Base-by-base conservation (phyloP, 2,888 invertebrate species). In the Xylophagus ater region DNA sequence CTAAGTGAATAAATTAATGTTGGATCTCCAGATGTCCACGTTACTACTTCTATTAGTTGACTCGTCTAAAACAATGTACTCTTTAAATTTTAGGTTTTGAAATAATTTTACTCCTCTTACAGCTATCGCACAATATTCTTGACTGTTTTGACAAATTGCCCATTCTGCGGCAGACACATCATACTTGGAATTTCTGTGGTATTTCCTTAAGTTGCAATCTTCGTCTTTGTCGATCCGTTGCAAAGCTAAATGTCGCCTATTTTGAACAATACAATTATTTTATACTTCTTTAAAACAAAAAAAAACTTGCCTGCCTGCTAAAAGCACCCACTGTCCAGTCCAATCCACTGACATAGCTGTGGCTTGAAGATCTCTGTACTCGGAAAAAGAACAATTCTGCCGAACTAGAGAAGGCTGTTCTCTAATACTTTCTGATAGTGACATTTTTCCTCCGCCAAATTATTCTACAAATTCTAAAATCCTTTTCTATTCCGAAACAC, bases 151-250 rank as follows among this genome's bases (percentile, higher is more conserved):
- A 26, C 81, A 83, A 35, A 86, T 88, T 58, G 88, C 90, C 84
- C 90, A 93, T 66, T 92, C 90, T 0, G 90, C 88, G 10, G 86
- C 83, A 4, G 85, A 84, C 1, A 92, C 87, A 60, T 93, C 92
- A 65, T 90, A 92, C 68, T 93, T 90, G 57, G 89, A 90, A 55
- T 89, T 85, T 14, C 89, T 71, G 19, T 82, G 79, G 55, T 86
- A 83, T 53, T 86, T 86, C 48, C 78, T 76, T 8, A 87, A 68
- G 2, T 71, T 51, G 76, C 52, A 53, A 36, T 59, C 58, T 17
- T 61, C 62, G n/a, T 40, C 34, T 43, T 80, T 78, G 45, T 82
- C 80, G 33, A 92, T 66, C 51, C 80, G 78, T 51, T 88, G 70
- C 39, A 75, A 62, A 3, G 88, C 88, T 41, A 92, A 71, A 65